phyloP scores from a whole-genome alignment of 2,888 invertebrate genomes.

The Acronicta leporina region DNA sequence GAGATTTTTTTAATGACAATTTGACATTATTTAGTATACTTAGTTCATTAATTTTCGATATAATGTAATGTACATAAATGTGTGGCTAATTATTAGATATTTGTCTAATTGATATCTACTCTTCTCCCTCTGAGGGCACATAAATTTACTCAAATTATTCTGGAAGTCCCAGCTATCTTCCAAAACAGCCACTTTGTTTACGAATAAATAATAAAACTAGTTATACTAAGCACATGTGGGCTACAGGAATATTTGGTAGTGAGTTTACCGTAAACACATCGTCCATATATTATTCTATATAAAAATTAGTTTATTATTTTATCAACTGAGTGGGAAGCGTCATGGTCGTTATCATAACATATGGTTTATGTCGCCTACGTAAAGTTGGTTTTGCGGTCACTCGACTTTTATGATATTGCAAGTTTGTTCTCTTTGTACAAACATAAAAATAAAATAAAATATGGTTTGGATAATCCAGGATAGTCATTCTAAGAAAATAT shows the following conservation, averaged over 20 bases:
- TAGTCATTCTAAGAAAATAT: too few relatives aligned
- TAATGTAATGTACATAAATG: too few relatives aligned
- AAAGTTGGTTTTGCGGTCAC: constrained; percentile 11
- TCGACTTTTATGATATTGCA: constrained; percentile 14
- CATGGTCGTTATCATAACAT: constrained; percentile 9
- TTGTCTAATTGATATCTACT: too few relatives aligned
- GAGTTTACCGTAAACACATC: constrained; percentile 31
- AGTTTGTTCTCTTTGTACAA: neutral
- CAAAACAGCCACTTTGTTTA: constrained; percentile 9
- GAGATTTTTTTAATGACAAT: too few relatives aligned
- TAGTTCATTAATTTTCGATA: too few relatives aligned
- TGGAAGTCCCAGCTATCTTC: neutral
- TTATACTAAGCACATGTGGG: constrained; percentile 20
- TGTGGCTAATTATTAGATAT: too few relatives aligned
- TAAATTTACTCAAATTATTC: neutral
- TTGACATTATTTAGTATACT: too few relatives aligned
- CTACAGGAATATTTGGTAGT: constrained; percentile 15
- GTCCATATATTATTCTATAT: neutral
- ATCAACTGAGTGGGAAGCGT: constrained; percentile 21
- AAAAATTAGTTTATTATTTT: constrained; percentile 39
- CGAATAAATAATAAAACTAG: constrained; percentile 22
- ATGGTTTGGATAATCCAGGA: too few relatives aligned
- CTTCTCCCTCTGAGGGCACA: neutral
- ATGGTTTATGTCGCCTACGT: constrained; percentile 33
- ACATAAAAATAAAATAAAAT: neutral